A percentile compares a stretch with the other conserved stretches of the same genome.
These are phyloP conservation scores for Heterodera filipjevi DNA, from an alignment of 2,888 invertebrate genomes.

Conservation along the genomic window DNA sequence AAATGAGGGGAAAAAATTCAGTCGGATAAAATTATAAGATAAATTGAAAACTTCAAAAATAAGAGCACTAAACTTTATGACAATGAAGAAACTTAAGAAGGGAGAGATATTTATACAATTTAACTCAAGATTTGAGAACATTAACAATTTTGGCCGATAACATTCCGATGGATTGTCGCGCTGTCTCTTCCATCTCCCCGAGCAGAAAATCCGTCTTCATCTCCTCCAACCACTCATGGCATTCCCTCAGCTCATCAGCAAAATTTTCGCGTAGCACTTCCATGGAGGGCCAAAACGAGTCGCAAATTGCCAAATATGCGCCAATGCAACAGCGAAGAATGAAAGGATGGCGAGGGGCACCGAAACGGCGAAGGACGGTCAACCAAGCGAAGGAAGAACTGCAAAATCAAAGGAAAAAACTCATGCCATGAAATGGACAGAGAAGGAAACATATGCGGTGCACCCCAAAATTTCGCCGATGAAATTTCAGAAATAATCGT, in stretches of 20 bases:
- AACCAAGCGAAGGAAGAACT: constrained; percentile 15
- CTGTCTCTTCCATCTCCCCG: background rate
- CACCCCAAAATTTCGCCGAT: constrained; percentile 8
- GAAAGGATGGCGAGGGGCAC: background rate
- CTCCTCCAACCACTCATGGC: constrained; percentile 11
- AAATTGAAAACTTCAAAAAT: too few species aligned
- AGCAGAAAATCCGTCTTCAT: background rate
- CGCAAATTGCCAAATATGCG: constrained; percentile 19
- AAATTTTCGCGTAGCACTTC: constrained; percentile 18
- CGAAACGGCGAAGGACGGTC: background rate
- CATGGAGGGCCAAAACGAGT: background rate
- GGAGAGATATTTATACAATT: too few species aligned
- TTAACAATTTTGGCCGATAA: background rate
- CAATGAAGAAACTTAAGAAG: too few species aligned
- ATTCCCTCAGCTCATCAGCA: background rate
- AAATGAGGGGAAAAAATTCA: too few species aligned
- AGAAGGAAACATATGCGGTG: background rate
- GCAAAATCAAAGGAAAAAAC: background rate
- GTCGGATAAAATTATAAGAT: too few species aligned
- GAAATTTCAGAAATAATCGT: too few species aligned
- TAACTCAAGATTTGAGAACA: background rate
- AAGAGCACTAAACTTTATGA: too few species aligned
- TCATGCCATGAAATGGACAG: background rate
- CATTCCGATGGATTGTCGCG: constrained; percentile 3
- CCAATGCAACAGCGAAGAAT: background rate